A percentile compares a stretch with the other conserved stretches of the same genome.
Evolutionary conservation across 2,113 vertebrate species (phyloP).

Genomic region (Gopherus flavomarginatus): DNA sequence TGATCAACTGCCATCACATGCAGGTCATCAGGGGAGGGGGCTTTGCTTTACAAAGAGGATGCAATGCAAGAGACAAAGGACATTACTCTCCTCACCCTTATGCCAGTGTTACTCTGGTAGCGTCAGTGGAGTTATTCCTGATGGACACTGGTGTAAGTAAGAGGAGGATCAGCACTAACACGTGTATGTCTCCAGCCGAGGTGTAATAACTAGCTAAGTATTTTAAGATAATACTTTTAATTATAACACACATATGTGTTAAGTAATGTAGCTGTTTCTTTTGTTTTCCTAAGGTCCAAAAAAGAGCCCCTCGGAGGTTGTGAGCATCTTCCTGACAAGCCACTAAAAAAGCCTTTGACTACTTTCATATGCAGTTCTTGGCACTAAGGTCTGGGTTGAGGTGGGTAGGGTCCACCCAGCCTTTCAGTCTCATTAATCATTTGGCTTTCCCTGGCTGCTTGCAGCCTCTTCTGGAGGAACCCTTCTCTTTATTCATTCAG

Average conservation of each 20-base stretch:
- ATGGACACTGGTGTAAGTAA: fast-evolving
- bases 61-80: background rate
- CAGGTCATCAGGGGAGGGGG: background rate
- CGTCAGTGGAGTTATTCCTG: fast-evolving
- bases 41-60: background rate
- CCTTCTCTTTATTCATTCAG: conserved; percentile 97
- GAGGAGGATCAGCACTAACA: fast-evolving
- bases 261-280: background rate
- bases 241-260: background rate
- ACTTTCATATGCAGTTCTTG: conserved; percentile 93
- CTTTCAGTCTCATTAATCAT: conserved; percentile 99
- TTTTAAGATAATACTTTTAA: background rate
- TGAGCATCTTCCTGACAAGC: conserved; percentile 78
- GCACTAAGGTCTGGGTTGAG: conserved; percentile 96
- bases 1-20: conserved; percentile 5
- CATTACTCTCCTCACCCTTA: background rate
- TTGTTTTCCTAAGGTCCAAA: conserved; percentile 71
- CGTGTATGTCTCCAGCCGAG: fast-evolving
- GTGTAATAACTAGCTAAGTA: background rate
- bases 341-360: conserved; percentile 78
- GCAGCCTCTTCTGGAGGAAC: conserved; percentile 95
- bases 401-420: conserved; percentile 96
- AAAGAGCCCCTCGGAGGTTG: conserved; percentile 26
- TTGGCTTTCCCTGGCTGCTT: conserved; percentile 85
- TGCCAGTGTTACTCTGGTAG: background rate